Percentiles rank a stretch among this genome's conserved stretches.
Evolutionary conservation across 2,797 vertebrate species (phyloP).

Genomic region (Phaenicophaeus curvirostris): DNA sequence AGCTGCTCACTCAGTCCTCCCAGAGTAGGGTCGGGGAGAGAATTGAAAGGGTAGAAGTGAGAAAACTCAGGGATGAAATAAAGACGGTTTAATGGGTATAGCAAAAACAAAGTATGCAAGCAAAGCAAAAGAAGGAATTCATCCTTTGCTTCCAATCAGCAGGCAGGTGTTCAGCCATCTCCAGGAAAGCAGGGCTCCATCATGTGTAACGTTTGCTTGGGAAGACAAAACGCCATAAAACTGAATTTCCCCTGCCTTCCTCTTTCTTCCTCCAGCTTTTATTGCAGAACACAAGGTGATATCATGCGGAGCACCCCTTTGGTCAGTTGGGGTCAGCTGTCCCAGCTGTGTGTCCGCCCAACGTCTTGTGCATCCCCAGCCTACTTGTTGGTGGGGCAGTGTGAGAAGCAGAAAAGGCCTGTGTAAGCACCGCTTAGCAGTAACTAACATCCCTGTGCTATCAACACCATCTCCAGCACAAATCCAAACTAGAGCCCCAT

Average conservation of each 20-base stretch:
- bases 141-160: background rate
- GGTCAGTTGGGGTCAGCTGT: background rate
- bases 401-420: background rate
- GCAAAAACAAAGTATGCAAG: rapidly evolving
- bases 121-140: background rate
- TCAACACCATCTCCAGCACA: background rate
- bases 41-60: background rate
- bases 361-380: background rate
- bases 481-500: background rate
- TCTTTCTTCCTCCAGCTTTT: background rate
- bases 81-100: background rate
- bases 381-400: rapidly evolving
- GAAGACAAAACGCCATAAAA: background rate
- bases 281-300: rapidly evolving
- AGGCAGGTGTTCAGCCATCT: background rate
- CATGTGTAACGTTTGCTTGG: rapidly evolving
- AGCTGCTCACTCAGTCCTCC: rapidly evolving
- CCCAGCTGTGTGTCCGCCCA: background rate
- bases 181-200: background rate
- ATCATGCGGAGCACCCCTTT: background rate
- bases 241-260: rapidly evolving
- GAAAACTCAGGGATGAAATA: background rate
- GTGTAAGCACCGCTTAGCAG: background rate
- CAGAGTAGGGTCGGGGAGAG: background rate
- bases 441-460: background rate